Percentiles rank a stretch among this genome's conserved stretches.
Conservation (phyloP, 2,888 invertebrate species). For the Synanthedon tipuliformis region DNA sequence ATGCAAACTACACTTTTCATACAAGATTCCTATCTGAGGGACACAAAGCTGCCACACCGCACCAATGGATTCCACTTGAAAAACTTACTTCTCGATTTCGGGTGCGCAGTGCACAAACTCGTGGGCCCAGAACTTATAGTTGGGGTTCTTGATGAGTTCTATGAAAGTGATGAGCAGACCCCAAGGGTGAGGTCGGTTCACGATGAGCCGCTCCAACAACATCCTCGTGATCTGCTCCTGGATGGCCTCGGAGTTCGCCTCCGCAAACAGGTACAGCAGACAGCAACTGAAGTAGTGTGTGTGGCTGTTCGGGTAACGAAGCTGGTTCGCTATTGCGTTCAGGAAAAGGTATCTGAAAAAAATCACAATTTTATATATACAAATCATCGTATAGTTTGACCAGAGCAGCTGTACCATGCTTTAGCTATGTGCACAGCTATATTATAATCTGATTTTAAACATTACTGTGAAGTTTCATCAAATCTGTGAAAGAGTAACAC, state of each 20-base stretch:
- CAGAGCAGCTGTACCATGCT: neutral
- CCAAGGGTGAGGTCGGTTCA: conserved; percentile 99
- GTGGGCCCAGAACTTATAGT: conserved; percentile 98
- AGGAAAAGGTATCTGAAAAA: conserved; percentile 88
- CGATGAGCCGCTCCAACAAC: conserved; percentile 94
- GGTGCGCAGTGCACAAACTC: conserved; percentile 99
- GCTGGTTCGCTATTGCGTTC: conserved; percentile 98
- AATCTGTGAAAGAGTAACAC: no score
- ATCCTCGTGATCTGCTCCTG: conserved; percentile 99
- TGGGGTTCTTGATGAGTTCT: conserved; percentile 97
- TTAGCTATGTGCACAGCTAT: no score
- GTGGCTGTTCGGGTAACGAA: conserved; percentile 99
- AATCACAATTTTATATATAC: neutral
- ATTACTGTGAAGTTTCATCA: no score
- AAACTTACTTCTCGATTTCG: conserved; percentile 96
- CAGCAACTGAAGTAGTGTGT: conserved; percentile 99
- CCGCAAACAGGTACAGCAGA: conserved; percentile 95
- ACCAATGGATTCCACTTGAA: neutral
- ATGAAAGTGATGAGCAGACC: conserved; percentile 98
- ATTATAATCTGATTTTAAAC: no score
- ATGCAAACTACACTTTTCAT: no score
- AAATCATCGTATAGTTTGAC: neutral
- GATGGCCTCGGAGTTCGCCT: conserved; percentile 96
- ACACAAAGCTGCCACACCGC: neutral
- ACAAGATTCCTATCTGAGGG: no score